Conservation (phyloP, 2,113 vertebrate species). For the Gallinago undulata region DNA sequence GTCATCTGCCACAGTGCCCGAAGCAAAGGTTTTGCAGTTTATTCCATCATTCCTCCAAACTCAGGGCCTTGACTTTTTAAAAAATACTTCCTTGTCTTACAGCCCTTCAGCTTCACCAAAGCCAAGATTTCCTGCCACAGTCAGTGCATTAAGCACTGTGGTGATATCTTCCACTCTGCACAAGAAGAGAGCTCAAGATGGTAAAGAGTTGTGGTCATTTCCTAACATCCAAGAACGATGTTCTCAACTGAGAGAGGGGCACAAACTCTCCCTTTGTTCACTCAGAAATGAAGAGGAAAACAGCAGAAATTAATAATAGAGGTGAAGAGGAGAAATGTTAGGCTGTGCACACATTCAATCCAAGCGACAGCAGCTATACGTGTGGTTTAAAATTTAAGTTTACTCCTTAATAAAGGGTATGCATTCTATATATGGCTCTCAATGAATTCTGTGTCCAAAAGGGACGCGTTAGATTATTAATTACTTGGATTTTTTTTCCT, state of each 20-base stretch:
- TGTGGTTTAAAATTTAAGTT: not conserved
- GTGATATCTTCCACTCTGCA: no score
- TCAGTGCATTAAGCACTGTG: not conserved
- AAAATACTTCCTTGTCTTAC: not conserved
- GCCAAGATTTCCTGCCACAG: not conserved
- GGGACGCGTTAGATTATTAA: not conserved
- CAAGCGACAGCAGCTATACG: not conserved
- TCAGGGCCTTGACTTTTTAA: not conserved
- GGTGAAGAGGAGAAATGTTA: fast-evolving
- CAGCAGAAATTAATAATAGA: not conserved
- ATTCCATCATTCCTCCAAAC: not conserved
- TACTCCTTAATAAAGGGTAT: not conserved
- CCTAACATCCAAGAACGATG: not conserved
- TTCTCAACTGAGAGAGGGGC: not conserved
- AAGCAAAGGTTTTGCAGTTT: not conserved
- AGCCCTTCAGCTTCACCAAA: not conserved
- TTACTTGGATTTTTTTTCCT: not conserved
- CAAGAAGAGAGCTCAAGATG: fast-evolving
- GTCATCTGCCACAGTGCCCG: not conserved
- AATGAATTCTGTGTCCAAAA: not conserved
- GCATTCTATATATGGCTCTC: not conserved
- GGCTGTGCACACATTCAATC: not conserved
- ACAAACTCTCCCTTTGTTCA: not conserved
- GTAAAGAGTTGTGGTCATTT: not conserved
- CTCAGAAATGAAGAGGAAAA: not conserved